A percentile compares a stretch with the other conserved stretches of the same genome.
phyloP scores from a whole-genome alignment of 1,140 invertebrate genomes.

The Drosophila mayri region DNA sequence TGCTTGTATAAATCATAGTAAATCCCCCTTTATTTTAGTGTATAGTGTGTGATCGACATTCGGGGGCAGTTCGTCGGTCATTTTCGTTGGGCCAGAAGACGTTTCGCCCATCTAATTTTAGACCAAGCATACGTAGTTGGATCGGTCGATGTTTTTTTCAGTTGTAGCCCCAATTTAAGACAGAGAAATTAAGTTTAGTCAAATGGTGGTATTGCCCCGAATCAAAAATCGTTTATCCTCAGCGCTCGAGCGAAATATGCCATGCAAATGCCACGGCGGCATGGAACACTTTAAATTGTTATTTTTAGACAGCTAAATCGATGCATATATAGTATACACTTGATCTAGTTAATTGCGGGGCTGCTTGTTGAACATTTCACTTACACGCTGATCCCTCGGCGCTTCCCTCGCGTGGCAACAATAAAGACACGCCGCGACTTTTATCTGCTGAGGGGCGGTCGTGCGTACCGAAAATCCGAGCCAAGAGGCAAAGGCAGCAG shows the following conservation, averaged over 20 bases:
- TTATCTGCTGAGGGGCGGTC: conserved; percentile 48
- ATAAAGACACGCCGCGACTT: conserved; percentile 59
- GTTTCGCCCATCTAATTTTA: conserved; percentile 68
- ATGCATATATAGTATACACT: conserved; percentile 36
- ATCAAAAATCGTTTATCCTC: conserved; percentile 44
- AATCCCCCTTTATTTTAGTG: not conserved
- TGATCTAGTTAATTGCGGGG: conserved; percentile 49
- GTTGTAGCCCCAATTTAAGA: conserved; percentile 46
- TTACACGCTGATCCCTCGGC: conserved; percentile 65
- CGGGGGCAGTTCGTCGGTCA: conserved; percentile 44
- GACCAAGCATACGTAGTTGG: conserved; percentile 77
- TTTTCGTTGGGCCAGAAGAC: conserved; percentile 69
- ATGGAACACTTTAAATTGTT: conserved; percentile 45
- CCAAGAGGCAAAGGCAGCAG: conserved; percentile 59
- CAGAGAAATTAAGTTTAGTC: conserved; percentile 58
- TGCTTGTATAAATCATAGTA: not conserved
- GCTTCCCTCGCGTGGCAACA: conserved; percentile 67
- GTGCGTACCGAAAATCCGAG: conserved; percentile 55
- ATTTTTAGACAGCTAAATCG: conserved; percentile 31
- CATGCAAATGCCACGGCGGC: conserved; percentile 27
- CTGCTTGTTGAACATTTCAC: conserved; percentile 68
- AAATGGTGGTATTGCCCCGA: conserved; percentile 63
- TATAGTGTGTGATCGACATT: conserved; percentile 35
- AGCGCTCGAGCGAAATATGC: conserved; percentile 34
- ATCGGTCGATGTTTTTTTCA: conserved; percentile 64